These are phyloP conservation scores for Centrocercus urophasianus DNA, from an alignment of 2,113 vertebrate species.

Conservation along the genomic window DNA sequence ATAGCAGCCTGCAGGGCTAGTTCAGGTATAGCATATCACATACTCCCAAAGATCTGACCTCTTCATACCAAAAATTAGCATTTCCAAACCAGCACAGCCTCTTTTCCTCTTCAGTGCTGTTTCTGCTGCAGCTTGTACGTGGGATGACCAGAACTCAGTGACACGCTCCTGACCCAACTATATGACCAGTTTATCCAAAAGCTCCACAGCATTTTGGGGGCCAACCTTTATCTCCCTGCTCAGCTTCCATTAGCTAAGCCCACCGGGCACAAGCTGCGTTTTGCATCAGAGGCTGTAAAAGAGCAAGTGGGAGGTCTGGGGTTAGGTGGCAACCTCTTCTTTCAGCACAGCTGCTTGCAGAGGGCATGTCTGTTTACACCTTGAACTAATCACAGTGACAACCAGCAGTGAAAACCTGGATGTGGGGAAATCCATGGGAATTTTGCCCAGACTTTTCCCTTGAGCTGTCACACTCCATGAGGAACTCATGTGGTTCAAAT, in stretches of 20 bases:
- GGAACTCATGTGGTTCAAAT: neutral
- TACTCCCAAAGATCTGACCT: neutral
- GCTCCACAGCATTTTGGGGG: neutral
- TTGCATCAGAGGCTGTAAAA: conserved; percentile 11
- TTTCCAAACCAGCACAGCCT: neutral
- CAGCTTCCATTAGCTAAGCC: neutral
- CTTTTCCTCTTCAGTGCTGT: neutral
- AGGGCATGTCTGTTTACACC: conserved; percentile 49
- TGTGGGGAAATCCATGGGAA: conserved; percentile 6
- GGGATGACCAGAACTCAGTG: neutral
- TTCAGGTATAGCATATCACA: neutral
- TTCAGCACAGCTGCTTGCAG: conserved; percentile 38
- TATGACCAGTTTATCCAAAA: neutral
- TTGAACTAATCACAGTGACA: conserved; percentile 64
- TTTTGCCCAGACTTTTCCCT: conserved; percentile 54
- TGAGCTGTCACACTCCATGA: neutral
- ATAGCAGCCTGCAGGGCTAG: rapidly evolving
- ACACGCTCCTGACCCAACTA: neutral
- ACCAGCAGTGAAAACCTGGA: conserved; percentile 38
- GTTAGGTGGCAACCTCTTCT: conserved; percentile 39
- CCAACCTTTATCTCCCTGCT: neutral
- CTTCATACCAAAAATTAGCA: neutral
- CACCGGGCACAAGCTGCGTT: rapidly evolving
- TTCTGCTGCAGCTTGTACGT: neutral
- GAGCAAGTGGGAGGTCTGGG: neutral